These are phyloP conservation scores for Timema podura DNA, from an alignment of 2,888 invertebrate genomes.

Conservation along the genomic window DNA sequence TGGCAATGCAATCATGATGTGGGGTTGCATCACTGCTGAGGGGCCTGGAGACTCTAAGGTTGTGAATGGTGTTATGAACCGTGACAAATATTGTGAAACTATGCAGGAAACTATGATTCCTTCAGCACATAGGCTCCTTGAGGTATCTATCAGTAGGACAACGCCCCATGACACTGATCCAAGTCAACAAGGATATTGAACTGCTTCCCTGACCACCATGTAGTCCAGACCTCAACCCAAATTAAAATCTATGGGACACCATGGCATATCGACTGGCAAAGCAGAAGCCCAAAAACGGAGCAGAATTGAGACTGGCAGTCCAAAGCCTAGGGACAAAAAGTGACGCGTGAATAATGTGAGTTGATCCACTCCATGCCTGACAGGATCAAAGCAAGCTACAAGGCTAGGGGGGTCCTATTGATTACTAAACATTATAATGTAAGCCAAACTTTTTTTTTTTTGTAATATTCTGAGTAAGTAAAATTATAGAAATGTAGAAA, in stretches of 20 bases:
- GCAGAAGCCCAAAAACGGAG: not conserved
- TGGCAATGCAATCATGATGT: conserved; percentile 11
- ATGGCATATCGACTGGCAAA: conserved; percentile 3
- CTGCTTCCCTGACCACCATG: conserved; percentile 2
- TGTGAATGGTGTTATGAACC: not conserved
- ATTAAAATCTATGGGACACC: conserved; percentile 3
- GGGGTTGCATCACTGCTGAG: conserved; percentile 7
- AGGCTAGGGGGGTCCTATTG: not conserved
- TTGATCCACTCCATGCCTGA: conserved; percentile 4
- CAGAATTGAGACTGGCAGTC: not conserved
- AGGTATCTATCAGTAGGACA: not conserved
- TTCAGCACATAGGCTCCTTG: no score
- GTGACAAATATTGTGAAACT: not conserved
- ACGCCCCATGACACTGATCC: conserved; percentile 8
- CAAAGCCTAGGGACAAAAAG: not conserved
- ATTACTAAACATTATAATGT: no score
- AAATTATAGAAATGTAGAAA: no score
- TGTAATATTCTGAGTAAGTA: no score
- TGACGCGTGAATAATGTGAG: not conserved
- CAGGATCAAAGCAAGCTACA: not conserved
- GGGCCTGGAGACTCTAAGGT: not conserved
- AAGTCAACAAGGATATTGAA: conserved; percentile 2
- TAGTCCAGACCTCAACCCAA: not conserved
- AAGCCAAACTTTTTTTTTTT: no score
- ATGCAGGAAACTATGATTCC: no score